phyloP scores from a whole-genome alignment of 2,113 vertebrate species.

The Oreochromis tanganicae region DNA sequence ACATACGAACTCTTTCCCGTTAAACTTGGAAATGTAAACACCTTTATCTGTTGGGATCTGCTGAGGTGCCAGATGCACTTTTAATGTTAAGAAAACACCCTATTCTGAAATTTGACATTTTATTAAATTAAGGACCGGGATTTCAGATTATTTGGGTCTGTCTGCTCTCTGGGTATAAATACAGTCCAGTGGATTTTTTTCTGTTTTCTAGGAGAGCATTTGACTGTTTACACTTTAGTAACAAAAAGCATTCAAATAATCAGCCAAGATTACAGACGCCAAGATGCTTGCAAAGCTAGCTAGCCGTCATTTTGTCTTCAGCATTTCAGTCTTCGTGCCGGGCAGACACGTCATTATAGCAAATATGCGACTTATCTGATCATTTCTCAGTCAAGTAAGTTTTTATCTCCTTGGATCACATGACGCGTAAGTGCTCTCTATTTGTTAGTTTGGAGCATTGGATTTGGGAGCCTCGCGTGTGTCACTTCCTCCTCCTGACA shows the following conservation, averaged over 20 bases:
- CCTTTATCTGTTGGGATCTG: not conserved
- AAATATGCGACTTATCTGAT: not conserved
- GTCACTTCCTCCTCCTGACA: conserved; percentile 6
- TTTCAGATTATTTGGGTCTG: conserved; percentile 1
- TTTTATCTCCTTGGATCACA: not conserved
- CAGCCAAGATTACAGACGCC: conserved; percentile 3
- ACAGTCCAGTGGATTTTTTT: not conserved
- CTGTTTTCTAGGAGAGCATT: conserved; percentile 19
- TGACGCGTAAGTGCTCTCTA: not conserved
- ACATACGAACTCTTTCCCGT: not conserved
- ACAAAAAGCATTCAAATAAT: conserved; percentile 10
- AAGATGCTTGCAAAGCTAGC: conserved; percentile 18
- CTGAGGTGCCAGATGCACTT: not conserved
- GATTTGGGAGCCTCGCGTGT: not conserved
- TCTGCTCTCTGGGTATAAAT: not conserved
- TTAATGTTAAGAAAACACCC: not conserved
- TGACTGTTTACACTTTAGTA: conserved; percentile 50
- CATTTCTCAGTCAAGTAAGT: not conserved
- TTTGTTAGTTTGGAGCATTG: not conserved
- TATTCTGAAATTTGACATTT: not conserved
- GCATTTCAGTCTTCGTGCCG: not conserved
- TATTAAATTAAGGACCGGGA: not conserved
- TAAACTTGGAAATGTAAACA: not conserved
- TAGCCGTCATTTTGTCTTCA: not conserved
- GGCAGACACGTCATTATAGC: not conserved